These are phyloP conservation scores for Girardinus metallicus DNA, from an alignment of 2,797 vertebrate species.

Conservation along the genomic window DNA sequence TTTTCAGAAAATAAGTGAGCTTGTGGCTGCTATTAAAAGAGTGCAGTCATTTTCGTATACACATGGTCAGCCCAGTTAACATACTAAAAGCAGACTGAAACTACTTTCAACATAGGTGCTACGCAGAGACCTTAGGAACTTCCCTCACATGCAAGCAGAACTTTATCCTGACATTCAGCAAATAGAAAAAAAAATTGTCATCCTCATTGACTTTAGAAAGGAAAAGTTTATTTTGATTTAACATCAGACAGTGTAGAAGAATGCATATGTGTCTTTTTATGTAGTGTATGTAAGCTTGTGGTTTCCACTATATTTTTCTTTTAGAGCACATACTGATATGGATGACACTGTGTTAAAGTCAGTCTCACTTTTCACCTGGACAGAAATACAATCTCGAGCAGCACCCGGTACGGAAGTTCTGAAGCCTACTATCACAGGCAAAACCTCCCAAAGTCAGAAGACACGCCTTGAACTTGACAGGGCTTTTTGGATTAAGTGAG, in stretches of 20 bases:
- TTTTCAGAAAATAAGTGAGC: background rate
- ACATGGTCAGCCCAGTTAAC: background rate
- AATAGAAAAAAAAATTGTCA: too few species aligned
- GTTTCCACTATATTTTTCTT: background rate
- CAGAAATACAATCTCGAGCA: constrained; percentile 4
- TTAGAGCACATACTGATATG: background rate
- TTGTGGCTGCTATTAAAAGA: background rate
- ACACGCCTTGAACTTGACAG: constrained; percentile 36
- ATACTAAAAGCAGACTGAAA: background rate
- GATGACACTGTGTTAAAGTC: constrained; percentile 1
- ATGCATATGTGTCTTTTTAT: too few species aligned
- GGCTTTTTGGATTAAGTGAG: constrained; percentile 42
- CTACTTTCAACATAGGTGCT: too few species aligned
- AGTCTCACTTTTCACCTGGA: background rate
- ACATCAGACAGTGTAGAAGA: too few species aligned
- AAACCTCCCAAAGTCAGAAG: constrained; percentile 36
- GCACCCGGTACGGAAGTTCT: constrained; percentile 1
- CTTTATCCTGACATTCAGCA: too few species aligned
- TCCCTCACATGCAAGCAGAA: background rate
- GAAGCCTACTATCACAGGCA: constrained; percentile 19
- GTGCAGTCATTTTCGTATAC: background rate
- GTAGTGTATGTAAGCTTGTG: too few species aligned
- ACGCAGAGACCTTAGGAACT: background rate
- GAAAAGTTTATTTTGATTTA: too few species aligned
- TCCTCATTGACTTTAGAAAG: too few species aligned